Conservation (phyloP, 2,888 invertebrate species). For the Philereme vetulata region DNA sequence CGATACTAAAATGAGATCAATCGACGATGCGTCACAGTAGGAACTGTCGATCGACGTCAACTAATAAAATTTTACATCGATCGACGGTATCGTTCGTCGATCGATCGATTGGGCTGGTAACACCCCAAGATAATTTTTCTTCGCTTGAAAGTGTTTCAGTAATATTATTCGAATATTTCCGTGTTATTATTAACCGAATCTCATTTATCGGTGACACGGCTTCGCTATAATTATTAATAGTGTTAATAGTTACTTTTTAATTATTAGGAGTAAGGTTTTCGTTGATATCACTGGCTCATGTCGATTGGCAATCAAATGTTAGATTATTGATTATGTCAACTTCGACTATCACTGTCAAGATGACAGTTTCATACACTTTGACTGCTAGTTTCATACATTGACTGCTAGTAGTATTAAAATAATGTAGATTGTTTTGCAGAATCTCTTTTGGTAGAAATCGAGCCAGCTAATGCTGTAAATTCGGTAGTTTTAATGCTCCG, state of each 20-base stretch:
- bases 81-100: too few relatives aligned
- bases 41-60: too few relatives aligned
- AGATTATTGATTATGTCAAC: background rate
- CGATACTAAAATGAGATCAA: too few relatives aligned
- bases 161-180: conserved; percentile 32
- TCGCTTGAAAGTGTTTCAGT: conserved; percentile 34
- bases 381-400: conserved; percentile 5
- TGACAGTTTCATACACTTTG: conserved; percentile 11
- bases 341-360: conserved; percentile 5
- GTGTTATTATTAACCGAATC: conserved; percentile 28
- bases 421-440: conserved; percentile 1
- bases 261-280: conserved; percentile 34
- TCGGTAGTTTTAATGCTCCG: conserved; percentile 22
- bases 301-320: conserved; percentile 6
- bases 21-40: too few relatives aligned
- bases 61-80: too few relatives aligned
- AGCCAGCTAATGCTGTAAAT: conserved; percentile 12
- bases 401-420: background rate
- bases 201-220: conserved; percentile 30
- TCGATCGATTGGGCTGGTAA: too few relatives aligned
- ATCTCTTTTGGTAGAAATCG: conserved; percentile 2
- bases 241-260: conserved; percentile 26
- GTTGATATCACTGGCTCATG: conserved; percentile 29
- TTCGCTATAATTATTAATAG: conserved; percentile 28
- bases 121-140: conserved; percentile 15